Evolutionary conservation across 2,113 vertebrate genomes (phyloP), one percentile per base, ranked within the genome.

Genomic region (Malurus melanocephalus): DNA sequence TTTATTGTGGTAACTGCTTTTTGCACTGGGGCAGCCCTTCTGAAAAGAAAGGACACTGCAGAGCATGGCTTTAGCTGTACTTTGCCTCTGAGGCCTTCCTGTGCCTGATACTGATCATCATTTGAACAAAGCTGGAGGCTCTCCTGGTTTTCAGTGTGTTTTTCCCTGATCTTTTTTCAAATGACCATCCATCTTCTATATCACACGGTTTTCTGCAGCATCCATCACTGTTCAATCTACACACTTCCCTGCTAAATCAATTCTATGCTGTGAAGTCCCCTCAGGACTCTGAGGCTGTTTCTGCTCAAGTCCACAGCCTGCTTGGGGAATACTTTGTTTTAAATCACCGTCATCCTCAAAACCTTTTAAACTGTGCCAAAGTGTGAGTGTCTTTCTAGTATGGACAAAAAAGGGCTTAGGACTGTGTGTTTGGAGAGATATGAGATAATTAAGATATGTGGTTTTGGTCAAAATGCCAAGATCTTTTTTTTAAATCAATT

Each of bases 341-440:
- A 94, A 94, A 93, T 90, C 80, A 91, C 86, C 80, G 73, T 81
- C 38, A 68, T 86, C 88, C 92, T 88, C 46, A 94, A 92, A 92
- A 61, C 83, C 88, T 94, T 93, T 95, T 91, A 93, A 95, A 93
- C 83, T 57, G 92, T 95, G 92, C 94, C 92, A 94, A 93, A 93
- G 22, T 88, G 66, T 17, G 4, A 90, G 51, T 76, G 59, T 72
- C 80, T 90, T 93, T 96, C 77, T 92, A 64, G 43, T 56, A 76
- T 79, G 74, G 86, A 88, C 88, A 93, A 93, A 94, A 93, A 93
- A 93, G 90, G 77, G 43, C 77, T 94, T 92, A 95, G 62, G 55
- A 88, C 49, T 75, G 46, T 86, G 88, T 88, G 62, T 88, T 90
- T 91, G 83, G 51, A 92, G 43, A 74, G 61, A 61, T 88, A 42